These are phyloP conservation scores for Thymelicus sylvestris DNA, from an alignment of 2,888 invertebrate genomes.

Conservation along the genomic window DNA sequence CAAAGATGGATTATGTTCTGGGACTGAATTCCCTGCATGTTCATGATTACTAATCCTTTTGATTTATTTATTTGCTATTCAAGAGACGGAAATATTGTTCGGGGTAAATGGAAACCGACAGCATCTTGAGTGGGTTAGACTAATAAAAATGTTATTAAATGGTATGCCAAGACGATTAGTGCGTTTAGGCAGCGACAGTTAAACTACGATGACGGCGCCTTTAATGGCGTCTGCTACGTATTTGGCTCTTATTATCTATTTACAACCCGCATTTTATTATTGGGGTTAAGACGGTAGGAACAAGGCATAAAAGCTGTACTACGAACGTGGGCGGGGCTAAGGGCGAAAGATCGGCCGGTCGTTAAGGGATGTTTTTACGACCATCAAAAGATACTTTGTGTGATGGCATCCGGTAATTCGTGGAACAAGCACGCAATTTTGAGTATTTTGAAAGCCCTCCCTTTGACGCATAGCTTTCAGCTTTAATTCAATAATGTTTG, in stretches of 20 bases:
- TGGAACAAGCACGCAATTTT: slow-evolving; percentile 67
- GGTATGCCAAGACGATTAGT: slow-evolving; percentile 69
- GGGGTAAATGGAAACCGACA: slow-evolving; percentile 23
- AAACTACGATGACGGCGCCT: slow-evolving; percentile 71
- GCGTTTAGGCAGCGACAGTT: slow-evolving; percentile 64
- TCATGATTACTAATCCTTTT: too few species aligned
- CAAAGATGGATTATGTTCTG: too few species aligned
- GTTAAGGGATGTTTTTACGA: slow-evolving; percentile 83
- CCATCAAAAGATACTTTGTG: slow-evolving; percentile 83
- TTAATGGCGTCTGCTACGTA: slow-evolving; percentile 76
- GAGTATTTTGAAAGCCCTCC: slow-evolving; percentile 44
- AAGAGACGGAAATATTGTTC: too few species aligned
- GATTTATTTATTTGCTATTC: too few species aligned
- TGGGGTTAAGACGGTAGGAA: slow-evolving; percentile 78
- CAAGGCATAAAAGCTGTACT: slow-evolving; percentile 67
- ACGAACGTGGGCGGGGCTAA: slow-evolving; percentile 66
- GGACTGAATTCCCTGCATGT: too few species aligned
- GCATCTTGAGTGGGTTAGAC: slow-evolving; percentile 41
- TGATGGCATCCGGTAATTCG: slow-evolving; percentile 78
- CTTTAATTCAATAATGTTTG: slow-evolving; percentile 28
- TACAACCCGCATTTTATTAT: slow-evolving; percentile 84
- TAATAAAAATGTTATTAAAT: slow-evolving; percentile 69
- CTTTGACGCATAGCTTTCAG: slow-evolving; percentile 36
- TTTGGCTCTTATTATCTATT: slow-evolving; percentile 83
- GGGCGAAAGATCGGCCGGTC: slow-evolving; percentile 73